phyloP scores from a whole-genome alignment of 2,888 invertebrate species.

The Labia minor region DNA sequence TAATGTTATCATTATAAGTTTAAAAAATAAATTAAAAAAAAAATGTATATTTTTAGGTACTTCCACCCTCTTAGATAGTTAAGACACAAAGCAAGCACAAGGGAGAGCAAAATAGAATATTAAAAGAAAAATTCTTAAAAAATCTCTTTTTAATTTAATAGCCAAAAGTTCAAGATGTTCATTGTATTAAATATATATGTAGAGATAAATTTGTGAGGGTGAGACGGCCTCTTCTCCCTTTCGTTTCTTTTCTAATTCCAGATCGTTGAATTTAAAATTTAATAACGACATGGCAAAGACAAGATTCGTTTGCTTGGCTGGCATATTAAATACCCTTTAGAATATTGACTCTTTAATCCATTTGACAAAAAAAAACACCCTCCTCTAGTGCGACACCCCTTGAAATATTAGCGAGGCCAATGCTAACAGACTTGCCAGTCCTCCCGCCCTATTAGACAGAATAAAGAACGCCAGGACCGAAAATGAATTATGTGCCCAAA shows the following conservation, averaged over 20 bases:
- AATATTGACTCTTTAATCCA: constrained; percentile 7
- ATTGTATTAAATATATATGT: too few relatives aligned
- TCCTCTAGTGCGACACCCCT: background rate
- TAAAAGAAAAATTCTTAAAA: constrained; percentile 6
- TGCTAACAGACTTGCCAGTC: constrained; percentile 2
- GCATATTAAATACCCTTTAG: constrained; percentile 13
- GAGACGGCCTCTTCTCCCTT: background rate
- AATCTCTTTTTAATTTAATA: constrained; percentile 4
- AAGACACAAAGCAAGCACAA: too few relatives aligned
- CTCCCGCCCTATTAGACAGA: background rate
- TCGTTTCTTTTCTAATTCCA: background rate
- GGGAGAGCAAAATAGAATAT: background rate
- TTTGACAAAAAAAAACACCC: background rate
- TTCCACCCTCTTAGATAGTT: too few relatives aligned
- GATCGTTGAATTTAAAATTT: constrained; percentile 13
- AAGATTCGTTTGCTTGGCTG: constrained; percentile 13
- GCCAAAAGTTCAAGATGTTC: constrained; percentile 1
- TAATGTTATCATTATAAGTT: too few relatives aligned
- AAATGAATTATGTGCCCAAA: constrained; percentile 4
- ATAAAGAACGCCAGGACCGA: background rate
- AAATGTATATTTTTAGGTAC: too few relatives aligned
- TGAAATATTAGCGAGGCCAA: constrained; percentile 13
- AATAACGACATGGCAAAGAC: background rate
- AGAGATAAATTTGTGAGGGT: too few relatives aligned
- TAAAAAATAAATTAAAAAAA: too few relatives aligned